Evolutionary conservation across 1,140 invertebrate species (phyloP).

Genomic region (Latrodectus geometricus): DNA sequence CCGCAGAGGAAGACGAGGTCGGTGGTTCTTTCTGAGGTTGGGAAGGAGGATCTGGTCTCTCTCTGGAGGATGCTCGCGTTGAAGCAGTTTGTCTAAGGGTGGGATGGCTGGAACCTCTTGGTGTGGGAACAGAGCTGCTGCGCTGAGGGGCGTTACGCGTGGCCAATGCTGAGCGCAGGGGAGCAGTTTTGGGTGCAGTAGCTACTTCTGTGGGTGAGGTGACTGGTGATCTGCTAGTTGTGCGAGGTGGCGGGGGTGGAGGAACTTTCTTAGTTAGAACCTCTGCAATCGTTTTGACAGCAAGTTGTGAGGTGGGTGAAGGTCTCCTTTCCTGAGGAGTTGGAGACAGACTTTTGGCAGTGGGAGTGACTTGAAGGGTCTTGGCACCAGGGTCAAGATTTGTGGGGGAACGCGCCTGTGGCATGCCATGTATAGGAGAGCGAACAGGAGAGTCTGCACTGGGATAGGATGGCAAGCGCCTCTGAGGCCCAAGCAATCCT

Average conservation of each 20-base stretch:
- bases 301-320: slow-evolving; percentile 47
- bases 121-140: slow-evolving; percentile 42
- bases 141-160: slow-evolving; percentile 65
- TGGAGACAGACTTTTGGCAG: slow-evolving; percentile 45
- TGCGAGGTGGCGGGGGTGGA: slow-evolving; percentile 85
- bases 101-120: slow-evolving; percentile 32
- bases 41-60: slow-evolving; percentile 33
- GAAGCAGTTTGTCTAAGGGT: slow-evolving; percentile 52
- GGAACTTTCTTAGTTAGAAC: slow-evolving; percentile 74
- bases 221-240: slow-evolving; percentile 82
- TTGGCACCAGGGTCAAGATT: slow-evolving; percentile 41
- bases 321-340: slow-evolving; percentile 33
- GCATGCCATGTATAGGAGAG: slow-evolving; percentile 54
- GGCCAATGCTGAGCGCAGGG: slow-evolving; percentile 64
- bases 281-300: slow-evolving; percentile 45
- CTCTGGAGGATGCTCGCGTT: slow-evolving; percentile 18
- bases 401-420: slow-evolving; percentile 33
- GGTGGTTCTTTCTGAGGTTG: slow-evolving; percentile 51
- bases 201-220: slow-evolving; percentile 72
- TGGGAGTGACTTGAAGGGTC: slow-evolving; percentile 21
- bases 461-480: slow-evolving; percentile 55
- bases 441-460: slow-evolving; percentile 60
- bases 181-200: slow-evolving; percentile 69
- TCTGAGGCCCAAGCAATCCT: slow-evolving; percentile 53
- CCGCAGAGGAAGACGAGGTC: slow-evolving; percentile 61